phyloP scores from a whole-genome alignment of 2,888 invertebrate genomes.

The Orchesella flavescens region DNA sequence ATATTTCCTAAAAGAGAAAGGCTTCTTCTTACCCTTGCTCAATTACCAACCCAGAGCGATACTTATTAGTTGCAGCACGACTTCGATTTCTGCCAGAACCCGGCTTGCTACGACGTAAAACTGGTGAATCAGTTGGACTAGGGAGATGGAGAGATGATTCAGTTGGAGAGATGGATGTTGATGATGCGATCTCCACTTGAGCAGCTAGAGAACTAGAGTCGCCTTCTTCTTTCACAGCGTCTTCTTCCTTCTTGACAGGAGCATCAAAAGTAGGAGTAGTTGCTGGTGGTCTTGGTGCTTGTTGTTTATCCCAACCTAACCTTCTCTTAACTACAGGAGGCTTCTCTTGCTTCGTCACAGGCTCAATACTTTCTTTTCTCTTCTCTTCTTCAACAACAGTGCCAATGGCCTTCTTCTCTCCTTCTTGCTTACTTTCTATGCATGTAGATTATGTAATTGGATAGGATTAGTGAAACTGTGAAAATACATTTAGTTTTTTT shows the following conservation, averaged over 20 bases:
- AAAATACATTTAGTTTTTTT: constrained; percentile 5
- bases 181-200: background rate
- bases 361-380: background rate
- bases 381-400: background rate
- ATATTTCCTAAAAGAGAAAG: no score
- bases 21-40: constrained; percentile 67
- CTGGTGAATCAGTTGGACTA: constrained; percentile 6
- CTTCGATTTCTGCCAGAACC: constrained; percentile 44
- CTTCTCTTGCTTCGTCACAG: background rate
- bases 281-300: background rate
- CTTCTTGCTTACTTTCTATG: background rate
- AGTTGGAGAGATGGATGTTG: background rate
- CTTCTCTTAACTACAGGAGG: constrained; percentile 24
- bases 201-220: background rate
- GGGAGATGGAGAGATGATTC: background rate
- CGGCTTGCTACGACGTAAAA: constrained; percentile 42
- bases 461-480: background rate
- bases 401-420: constrained; percentile 8
- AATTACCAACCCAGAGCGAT: constrained; percentile 69
- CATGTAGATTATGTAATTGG: constrained; percentile 21
- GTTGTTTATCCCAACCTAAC: background rate
- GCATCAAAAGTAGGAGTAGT: background rate
- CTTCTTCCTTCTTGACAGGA: constrained; percentile 4
- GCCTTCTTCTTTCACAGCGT: background rate
- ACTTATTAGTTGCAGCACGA: constrained; percentile 64